A percentile compares a stretch with the other conserved stretches of the same genome.
phyloP scores from a whole-genome alignment of 2,797 vertebrate species.

The Malacoraja senta region DNA sequence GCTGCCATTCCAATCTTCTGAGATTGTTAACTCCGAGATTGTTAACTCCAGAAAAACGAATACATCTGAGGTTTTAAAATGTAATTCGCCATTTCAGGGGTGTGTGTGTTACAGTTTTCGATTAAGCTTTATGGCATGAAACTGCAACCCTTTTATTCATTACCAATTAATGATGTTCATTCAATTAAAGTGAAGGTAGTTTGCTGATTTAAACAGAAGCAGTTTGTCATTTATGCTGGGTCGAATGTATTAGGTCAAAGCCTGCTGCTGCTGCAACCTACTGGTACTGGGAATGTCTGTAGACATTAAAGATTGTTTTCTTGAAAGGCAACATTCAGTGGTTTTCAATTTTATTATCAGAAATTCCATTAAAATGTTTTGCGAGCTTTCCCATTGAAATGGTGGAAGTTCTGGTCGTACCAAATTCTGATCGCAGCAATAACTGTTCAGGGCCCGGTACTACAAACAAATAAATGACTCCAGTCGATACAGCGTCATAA shows the following conservation, averaged over 20 bases:
- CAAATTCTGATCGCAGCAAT: not conserved
- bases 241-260: not conserved
- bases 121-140: not conserved
- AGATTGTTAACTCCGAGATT: not conserved
- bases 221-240: not conserved
- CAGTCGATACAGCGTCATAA: too few relatives aligned
- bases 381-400: not conserved
- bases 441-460: too few relatives aligned
- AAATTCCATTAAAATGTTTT: constrained; percentile 10
- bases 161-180: not conserved
- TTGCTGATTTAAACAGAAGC: not conserved
- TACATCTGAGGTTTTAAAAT: not conserved
- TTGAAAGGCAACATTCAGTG: not conserved
- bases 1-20: not conserved
- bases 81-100: not conserved
- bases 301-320: not conserved
- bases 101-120: not conserved
- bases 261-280: not conserved
- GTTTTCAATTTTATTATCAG: not conserved
- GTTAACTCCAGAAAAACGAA: not conserved
- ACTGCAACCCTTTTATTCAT: not conserved
- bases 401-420: too few relatives aligned
- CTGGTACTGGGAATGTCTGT: not conserved
- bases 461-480: too few relatives aligned
- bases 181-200: not conserved